phyloP scores from a whole-genome alignment of 1,140 invertebrate genomes.

The Uloborus diversus region DNA sequence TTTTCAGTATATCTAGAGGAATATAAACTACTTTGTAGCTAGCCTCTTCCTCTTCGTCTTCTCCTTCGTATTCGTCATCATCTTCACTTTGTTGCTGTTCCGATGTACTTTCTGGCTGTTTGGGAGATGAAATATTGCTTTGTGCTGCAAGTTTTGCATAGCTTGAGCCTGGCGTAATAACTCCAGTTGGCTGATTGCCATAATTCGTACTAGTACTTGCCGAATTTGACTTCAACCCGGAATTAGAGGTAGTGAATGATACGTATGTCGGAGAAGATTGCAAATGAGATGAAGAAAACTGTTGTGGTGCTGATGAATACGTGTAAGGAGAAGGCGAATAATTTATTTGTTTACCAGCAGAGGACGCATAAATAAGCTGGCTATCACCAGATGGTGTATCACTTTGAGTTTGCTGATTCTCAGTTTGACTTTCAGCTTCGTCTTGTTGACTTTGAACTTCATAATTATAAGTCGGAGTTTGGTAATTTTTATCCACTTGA shows the following conservation, averaged over 20 bases:
- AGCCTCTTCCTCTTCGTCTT: conserved; percentile 22
- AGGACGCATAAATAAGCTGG: conserved; percentile 15
- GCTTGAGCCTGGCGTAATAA: background rate
- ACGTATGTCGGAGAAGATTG: background rate
- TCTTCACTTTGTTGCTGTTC: background rate
- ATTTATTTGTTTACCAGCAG: conserved; percentile 21
- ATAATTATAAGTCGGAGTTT: background rate
- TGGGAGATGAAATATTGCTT: background rate
- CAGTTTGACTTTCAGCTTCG: background rate
- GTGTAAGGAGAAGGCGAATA: conserved; percentile 1
- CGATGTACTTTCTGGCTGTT: background rate
- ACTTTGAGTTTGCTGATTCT: background rate
- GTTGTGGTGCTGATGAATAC: background rate
- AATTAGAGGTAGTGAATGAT: background rate
- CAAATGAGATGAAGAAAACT: background rate
- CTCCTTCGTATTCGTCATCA: background rate
- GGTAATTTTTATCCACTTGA: background rate
- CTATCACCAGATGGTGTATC: background rate
- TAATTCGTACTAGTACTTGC: background rate
- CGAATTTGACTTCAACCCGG: background rate
- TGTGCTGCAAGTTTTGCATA: conserved; percentile 10
- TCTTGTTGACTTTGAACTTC: background rate
- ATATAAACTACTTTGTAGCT: conserved; percentile 53
- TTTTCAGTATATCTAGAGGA: conserved; percentile 42
- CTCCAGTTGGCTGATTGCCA: background rate